These are phyloP conservation scores for Toxotes chatareus DNA, from an alignment of 2,113 vertebrate genomes.

Conservation along the genomic window DNA sequence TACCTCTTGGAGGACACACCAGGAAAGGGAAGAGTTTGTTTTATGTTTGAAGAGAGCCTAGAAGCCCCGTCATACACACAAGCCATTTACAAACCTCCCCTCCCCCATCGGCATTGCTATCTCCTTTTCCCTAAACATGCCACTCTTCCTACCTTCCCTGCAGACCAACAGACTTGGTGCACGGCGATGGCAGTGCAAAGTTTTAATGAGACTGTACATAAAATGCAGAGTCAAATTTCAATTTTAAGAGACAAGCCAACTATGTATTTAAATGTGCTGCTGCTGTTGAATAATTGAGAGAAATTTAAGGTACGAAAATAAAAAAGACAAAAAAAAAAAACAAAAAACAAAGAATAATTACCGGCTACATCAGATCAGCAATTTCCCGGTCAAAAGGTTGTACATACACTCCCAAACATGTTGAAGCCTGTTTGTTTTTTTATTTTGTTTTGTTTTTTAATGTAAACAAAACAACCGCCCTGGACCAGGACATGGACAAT, in stretches of 20 bases:
- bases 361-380: constrained; percentile 91
- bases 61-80: constrained; percentile 62
- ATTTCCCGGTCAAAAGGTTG: constrained; percentile 89
- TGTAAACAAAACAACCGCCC: constrained; percentile 93
- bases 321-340: constrained; percentile 71
- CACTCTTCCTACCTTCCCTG: constrained; percentile 52
- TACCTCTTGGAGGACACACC: constrained; percentile 62
- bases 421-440: constrained; percentile 88
- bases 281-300: constrained; percentile 91
- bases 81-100: constrained; percentile 45
- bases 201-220: constrained; percentile 93
- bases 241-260: constrained; percentile 95
- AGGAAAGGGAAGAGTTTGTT: constrained; percentile 56
- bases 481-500: constrained; percentile 91
- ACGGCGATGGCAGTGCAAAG: constrained; percentile 64
- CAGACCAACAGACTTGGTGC: constrained; percentile 73
- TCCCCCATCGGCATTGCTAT: constrained; percentile 47
- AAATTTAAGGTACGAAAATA: constrained; percentile 79
- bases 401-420: constrained; percentile 95
- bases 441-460: constrained; percentile 52
- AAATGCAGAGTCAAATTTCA: constrained; percentile 94
- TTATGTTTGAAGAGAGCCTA: constrained; percentile 64
- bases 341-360: constrained; percentile 79
- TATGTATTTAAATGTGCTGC: constrained; percentile 92
- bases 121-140: constrained; percentile 42